A percentile compares a stretch with the other conserved stretches of the same genome.
These are phyloP conservation scores for Synanthedon vespiformis DNA, from an alignment of 2,888 invertebrate genomes.

Conservation along the genomic window DNA sequence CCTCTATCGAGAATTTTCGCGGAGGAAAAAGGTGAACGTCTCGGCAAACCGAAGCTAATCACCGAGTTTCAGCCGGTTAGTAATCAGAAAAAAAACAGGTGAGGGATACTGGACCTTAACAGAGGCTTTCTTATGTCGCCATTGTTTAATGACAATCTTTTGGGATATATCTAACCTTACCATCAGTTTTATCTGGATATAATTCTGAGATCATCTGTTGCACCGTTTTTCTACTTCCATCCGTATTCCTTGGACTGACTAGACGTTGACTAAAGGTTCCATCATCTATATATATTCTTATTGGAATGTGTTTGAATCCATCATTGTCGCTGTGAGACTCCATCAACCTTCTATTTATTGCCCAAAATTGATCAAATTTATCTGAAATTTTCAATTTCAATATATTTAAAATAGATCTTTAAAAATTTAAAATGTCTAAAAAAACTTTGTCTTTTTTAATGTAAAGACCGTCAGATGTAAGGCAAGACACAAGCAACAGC, in stretches of 20 bases:
- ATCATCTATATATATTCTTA: constrained; percentile 83
- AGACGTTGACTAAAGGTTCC: constrained; percentile 81
- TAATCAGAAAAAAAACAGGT: no score
- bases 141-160: background rate
- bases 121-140: no score
- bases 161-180: constrained; percentile 16
- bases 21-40: no score
- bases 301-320: constrained; percentile 89
- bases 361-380: constrained; percentile 99
- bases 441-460: no score
- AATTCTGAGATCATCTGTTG: constrained; percentile 78
- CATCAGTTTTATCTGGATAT: constrained; percentile 69
- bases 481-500: no score
- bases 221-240: constrained; percentile 79
- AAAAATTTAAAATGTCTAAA: no score
- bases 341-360: constrained; percentile 95
- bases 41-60: no score
- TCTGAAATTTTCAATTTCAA: constrained; percentile 64
- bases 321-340: constrained; percentile 84
- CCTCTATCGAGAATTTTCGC: no score
- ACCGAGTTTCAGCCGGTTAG: no score
- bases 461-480: no score
- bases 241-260: constrained; percentile 79
- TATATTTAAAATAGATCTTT: no score
- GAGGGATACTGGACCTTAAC: no score